Percentiles rank a stretch among this genome's conserved stretches.
These are phyloP conservation scores for Apostichopus leukothele DNA, from an alignment of 53 echinoderm and acorn worm species.

Conservation along the genomic window DNA sequence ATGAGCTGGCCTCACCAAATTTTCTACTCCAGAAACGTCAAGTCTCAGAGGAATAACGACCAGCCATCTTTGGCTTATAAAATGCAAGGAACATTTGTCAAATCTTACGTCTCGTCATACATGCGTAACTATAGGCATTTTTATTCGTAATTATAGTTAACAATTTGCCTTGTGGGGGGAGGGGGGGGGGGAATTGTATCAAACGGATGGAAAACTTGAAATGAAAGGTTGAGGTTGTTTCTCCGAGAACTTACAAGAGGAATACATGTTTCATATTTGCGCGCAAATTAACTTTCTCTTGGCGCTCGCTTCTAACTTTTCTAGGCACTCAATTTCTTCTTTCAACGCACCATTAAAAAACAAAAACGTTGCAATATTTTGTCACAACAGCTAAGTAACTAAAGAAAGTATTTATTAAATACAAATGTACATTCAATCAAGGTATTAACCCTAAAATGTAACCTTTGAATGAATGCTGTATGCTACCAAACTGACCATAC, in stretches of 20 bases:
- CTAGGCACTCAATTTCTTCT: no score
- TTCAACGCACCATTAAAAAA: no score
- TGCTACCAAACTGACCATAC: no score
- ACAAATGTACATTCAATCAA: no score
- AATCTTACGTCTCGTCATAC: neutral
- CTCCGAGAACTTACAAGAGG: neutral
- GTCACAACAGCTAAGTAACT: no score
- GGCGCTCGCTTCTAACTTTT: no score
- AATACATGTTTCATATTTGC: no score
- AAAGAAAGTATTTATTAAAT: no score
- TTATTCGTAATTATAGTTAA: neutral
- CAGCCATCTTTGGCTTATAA: neutral
- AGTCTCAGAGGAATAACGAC: slow-evolving; percentile 2
- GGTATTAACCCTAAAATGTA: no score
- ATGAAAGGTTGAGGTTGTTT: neutral
- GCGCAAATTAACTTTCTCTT: no score
- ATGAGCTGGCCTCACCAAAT: neutral
- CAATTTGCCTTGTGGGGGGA: neutral
- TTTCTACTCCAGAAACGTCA: slow-evolving; percentile 23
- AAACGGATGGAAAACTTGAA: neutral
- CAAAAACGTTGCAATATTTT: no score
- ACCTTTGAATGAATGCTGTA: no score
- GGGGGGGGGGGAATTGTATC: neutral
- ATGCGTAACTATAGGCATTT: neutral
- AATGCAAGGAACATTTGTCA: neutral